Evolutionary conservation across 2,888 invertebrate species (phyloP), one percentile per base, ranked within the genome.

Genomic region (Drosophila seclusa): DNA sequence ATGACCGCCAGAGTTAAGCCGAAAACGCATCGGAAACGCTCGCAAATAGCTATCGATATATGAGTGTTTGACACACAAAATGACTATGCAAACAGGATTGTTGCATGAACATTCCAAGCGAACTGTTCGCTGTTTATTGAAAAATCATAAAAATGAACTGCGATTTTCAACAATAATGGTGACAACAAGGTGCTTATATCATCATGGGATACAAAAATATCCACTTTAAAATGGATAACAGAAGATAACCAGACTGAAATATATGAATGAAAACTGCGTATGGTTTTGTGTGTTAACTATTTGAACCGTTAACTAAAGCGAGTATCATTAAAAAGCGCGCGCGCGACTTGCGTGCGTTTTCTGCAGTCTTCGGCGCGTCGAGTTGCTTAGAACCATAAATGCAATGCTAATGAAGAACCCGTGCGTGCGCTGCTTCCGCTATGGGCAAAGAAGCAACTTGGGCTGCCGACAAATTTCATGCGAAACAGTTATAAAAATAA

Each of bases 401-500:
- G 61, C 63, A 71, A 61, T 70, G 82, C 68, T 65, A 69, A 73
- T 73, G 75, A 76, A 75, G 24, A 55, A 64, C 63, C 76, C 74
- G 78, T 83, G 81, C 72, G 73, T 82, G 70, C 66, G 60, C 11
- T 55, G 83, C 86, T 85, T 85, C 88, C 86, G 85, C 78, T 71
- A 52, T 66, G 67, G 55, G 60, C 61, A 21, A 65, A 70, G 61
- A 57, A 42, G 63, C 45, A 60, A 60, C 60, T 69, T 63, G 48
- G 50, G 50, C 70, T 29, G 62, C 50, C 59, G 57, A 75, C 73
- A 71, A 80, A 80, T 72, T 75, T 83, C 86, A 80, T 83, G 75
- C 73, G 82, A 85, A 88, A 86, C 77, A 82, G 83, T 83, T 86
- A 76, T 80, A 85, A 76, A 83, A 81, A 79, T 68, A 84, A 73